phyloP scores from a whole-genome alignment of 2,888 invertebrate species.

The Miltochrista miniata region DNA sequence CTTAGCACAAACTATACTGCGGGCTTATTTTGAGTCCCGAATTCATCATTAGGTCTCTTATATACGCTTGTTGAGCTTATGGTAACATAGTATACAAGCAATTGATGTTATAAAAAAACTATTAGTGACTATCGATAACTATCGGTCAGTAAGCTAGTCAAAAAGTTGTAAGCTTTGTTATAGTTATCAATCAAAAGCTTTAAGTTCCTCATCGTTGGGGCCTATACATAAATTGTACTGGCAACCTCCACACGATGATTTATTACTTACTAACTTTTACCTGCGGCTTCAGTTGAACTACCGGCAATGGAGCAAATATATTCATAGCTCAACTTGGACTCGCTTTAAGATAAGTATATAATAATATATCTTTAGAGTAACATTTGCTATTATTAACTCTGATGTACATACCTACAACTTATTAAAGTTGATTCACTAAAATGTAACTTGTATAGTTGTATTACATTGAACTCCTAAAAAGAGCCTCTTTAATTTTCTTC shows the following conservation, averaged over 20 bases:
- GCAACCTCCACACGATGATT: conserved; percentile 23
- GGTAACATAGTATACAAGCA: too few species aligned
- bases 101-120: neutral
- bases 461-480: too few species aligned
- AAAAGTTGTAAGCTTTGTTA: conserved; percentile 8
- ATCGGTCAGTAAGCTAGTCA: neutral
- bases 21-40: too few species aligned
- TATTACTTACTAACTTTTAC: conserved; percentile 31
- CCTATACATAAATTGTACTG: conserved; percentile 27
- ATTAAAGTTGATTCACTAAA: too few species aligned
- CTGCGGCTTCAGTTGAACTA: conserved; percentile 15
- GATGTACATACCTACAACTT: too few species aligned
- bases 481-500: too few species aligned
- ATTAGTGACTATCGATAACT: neutral
- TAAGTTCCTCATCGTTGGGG: conserved; percentile 21
- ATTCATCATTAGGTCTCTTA: too few species aligned
- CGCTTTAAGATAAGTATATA: conserved; percentile 1
- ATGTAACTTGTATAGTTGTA: too few species aligned
- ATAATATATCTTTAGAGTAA: conserved; percentile 6
- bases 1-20: too few species aligned
- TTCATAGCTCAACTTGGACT: conserved; percentile 13
- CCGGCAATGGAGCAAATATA: conserved; percentile 23
- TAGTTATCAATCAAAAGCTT: conserved; percentile 30
- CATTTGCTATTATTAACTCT: too few species aligned
- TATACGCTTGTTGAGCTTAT: too few species aligned